These are phyloP conservation scores for Eubasilissa splendida DNA, from an alignment of 2,888 invertebrate genomes.

Conservation along the genomic window DNA sequence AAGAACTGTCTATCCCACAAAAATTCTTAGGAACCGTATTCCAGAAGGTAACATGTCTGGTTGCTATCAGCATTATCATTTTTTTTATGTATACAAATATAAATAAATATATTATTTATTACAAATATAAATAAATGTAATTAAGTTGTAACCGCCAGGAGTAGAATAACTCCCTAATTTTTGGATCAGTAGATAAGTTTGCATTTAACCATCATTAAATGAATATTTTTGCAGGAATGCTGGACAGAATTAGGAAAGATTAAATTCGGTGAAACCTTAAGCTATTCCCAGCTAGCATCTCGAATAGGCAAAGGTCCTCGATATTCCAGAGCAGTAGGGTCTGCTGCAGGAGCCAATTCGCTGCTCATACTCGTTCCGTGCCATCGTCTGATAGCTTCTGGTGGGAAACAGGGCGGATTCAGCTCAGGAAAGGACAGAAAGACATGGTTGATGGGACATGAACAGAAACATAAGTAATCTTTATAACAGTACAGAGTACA, in stretches of 20 bases:
- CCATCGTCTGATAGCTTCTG: slow-evolving; percentile 66
- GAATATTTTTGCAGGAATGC: slow-evolving; percentile 63
- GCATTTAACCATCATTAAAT: not conserved
- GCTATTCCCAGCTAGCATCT: slow-evolving; percentile 67
- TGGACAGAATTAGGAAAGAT: slow-evolving; percentile 66
- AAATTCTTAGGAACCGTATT: slow-evolving; percentile 67
- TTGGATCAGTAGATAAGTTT: not conserved
- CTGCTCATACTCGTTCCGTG: slow-evolving; percentile 67
- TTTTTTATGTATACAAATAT: not conserved
- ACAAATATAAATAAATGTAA: not conserved
- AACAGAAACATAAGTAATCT: slow-evolving; percentile 62
- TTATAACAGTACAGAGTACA: no score
- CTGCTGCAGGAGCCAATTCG: slow-evolving; percentile 68
- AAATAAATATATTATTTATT: no score
- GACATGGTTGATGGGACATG: slow-evolving; percentile 70
- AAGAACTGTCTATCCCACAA: slow-evolving; percentile 65
- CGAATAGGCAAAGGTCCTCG: slow-evolving; percentile 64
- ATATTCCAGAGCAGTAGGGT: slow-evolving; percentile 67
- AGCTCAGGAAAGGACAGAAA: slow-evolving; percentile 72
- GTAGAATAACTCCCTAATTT: not conserved
- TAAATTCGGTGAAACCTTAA: slow-evolving; percentile 66
- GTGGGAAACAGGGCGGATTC: slow-evolving; percentile 68
- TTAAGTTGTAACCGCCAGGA: not conserved
- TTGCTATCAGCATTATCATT: not conserved
- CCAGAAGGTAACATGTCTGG: slow-evolving; percentile 64